phyloP scores from a whole-genome alignment of 2,888 invertebrate genomes.

The Andrena fulva region DNA sequence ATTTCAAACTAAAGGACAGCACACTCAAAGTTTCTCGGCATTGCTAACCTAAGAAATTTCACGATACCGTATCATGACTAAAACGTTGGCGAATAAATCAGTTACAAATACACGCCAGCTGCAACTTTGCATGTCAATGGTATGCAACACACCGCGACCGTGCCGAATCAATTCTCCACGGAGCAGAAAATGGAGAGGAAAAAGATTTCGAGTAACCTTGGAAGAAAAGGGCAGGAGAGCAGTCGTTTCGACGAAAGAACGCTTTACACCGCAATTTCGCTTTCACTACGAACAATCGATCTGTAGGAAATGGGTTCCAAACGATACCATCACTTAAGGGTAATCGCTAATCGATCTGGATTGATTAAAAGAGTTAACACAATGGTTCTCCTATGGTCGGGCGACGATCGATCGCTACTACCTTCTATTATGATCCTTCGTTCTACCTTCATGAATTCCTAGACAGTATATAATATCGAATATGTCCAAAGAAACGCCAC shows the following conservation, averaged over 20 bases:
- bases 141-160: neutral
- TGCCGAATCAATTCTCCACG: slow-evolving; percentile 26
- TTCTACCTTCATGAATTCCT: neutral
- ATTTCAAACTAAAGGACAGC: too few species aligned
- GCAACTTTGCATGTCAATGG: slow-evolving; percentile 11
- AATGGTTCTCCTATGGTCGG: neutral
- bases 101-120: neutral
- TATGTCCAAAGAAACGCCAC: too few species aligned
- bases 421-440: slow-evolving; percentile 12
- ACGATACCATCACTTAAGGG: slow-evolving; percentile 32
- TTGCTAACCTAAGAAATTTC: neutral
- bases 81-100: neutral
- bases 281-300: slow-evolving; percentile 35
- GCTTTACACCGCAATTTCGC: slow-evolving; percentile 39
- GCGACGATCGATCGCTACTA: slow-evolving; percentile 43
- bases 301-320: slow-evolving; percentile 35
- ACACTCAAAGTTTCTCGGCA: neutral
- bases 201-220: slow-evolving; percentile 1
- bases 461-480: too few species aligned
- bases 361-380: slow-evolving; percentile 19
- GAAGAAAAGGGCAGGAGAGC: neutral
- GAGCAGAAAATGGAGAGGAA: neutral
- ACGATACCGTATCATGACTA: neutral
- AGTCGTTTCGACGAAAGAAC: neutral
- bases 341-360: slow-evolving; percentile 33